phyloP scores from a whole-genome alignment of 2,797 vertebrate species.

The Simalia tracyae region DNA sequence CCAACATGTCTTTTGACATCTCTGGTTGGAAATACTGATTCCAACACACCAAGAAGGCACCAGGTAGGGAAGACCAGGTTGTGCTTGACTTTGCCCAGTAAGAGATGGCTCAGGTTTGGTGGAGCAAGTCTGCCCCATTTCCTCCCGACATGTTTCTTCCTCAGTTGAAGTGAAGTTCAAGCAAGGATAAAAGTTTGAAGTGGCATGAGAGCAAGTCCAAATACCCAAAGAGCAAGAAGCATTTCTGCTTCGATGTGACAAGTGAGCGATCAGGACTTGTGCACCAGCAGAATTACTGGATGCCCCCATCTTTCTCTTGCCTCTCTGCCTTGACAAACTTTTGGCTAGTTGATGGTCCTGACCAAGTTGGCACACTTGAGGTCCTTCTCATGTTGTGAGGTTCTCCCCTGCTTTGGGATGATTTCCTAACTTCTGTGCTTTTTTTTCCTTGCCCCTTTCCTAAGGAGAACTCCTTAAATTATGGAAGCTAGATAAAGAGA shows the following conservation, averaged over 20 bases:
- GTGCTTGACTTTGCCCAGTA: not conserved
- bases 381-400: not conserved
- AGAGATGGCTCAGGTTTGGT: not conserved
- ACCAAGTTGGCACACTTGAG: not conserved
- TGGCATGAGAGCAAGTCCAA: not conserved
- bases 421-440: not conserved
- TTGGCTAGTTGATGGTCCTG: not conserved
- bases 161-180: not conserved
- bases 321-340: not conserved
- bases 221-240: not conserved
- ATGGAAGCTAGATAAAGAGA: not conserved
- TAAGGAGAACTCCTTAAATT: not conserved
- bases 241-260: not conserved
- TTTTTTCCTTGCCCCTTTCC: not conserved
- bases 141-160: not conserved
- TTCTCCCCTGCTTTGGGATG: not conserved
- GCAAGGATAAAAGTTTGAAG: not conserved
- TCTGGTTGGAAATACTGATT: not conserved
- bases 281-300: not conserved
- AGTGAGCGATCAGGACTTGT: not conserved
- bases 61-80: not conserved
- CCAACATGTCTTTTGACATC: not conserved
- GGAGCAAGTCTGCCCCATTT: not conserved
- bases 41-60: not conserved
- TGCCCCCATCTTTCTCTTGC: not conserved